Base-by-base conservation (phyloP, 1,140 invertebrate species). In the Frieseomelitta varia region DNA sequence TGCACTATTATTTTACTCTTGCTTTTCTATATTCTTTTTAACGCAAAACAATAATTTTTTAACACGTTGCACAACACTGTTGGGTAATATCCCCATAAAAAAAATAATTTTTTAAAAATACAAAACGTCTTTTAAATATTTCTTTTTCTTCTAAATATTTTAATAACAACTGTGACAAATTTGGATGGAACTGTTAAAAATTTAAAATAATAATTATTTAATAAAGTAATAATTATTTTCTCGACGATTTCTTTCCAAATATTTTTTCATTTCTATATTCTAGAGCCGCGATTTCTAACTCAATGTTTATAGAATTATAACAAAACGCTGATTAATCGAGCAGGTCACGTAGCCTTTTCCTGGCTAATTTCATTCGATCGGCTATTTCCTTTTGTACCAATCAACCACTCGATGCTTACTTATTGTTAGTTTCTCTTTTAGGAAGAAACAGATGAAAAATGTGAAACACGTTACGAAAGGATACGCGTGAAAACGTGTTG, bases 301-400 rank as follows among this genome's bases (percentile, higher is more conserved):
- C 34, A 10, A 19, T 30, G 30, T 67, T 82, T 68, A 68, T 55
- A 51, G 79, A 81, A 81, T 76, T 55, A 30, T 11, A 76, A 82
- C 72, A 61, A 76, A 51, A 30, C 71, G 74, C 17, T 58, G 73
- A 82, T 82, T 82, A 82, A 82, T 76, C 58, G 72, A 65, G 24
- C 61, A 17, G 47, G n/a, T 76, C 72, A 53, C 79, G 79, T 73
- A 53, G 19, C 27, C 39, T 74, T 47, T 73, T 81, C n/a, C 56
- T 21, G 1, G n/a, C n/a, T n/a, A 47, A 15, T 30, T 30, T n/a
- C 63, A 67, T 19, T 30, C 39, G 39, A 74, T 74, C 24, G 24
- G n/a, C 21, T 51, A 17, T 30, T 56, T 56, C 34, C 15, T 76
- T n/a, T 47, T 34, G n/a, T 21, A 21, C 4, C 10, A 61, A n/a